Evolutionary conservation across 1,140 invertebrate species (phyloP), one percentile per base, ranked within the genome.

Genomic region (Zaprionus taronus): DNA sequence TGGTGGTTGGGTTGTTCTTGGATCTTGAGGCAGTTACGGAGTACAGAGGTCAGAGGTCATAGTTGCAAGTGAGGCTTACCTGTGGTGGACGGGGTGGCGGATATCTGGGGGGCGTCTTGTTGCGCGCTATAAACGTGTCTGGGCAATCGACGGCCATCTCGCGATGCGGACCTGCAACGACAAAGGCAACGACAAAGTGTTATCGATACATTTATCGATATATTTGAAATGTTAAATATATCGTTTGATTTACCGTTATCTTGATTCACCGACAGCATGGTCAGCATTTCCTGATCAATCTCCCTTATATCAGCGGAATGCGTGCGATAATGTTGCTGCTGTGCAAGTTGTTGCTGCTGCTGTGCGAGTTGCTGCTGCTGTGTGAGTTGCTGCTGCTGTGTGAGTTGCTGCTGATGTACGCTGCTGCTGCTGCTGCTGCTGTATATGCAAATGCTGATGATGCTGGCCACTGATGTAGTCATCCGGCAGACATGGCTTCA

Each of bases 121-220:
- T 97, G 93, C 96, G 95, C 79, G 95, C 97, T 80, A 99, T 96
- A 94, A 99, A 99, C 89, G 96, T 96, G 91, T 99, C 98, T 86
- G 99, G 99, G 75, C 99, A 98, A 94, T 99, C 99, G 91, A 99
- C 98, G 87, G 99, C 97, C 97, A 99, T 98, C 95, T 99, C 99
- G 91, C 97, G 96, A 94, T 97, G 97, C 90, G 97, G 96, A 93
- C 96, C 95, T 95, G 58, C 6, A 11, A 9, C n/a, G n/a, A n/a
- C n/a, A n/a, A 7, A 14, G 15, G 31, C 9, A 15, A n/a, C 2
- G 15, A 2, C 12, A n/a, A 15, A 61, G 53, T 22, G 31, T 34
- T 11, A 34, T 34, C 31, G 31, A 34, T 34, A 34, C 7, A 34
- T 11, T 41, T 41, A 41, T 41, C 14, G 14, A 51, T 51, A 17